Base-by-base conservation (phyloP, 2,797 vertebrate species). In the Propithecus deckenii region DNA sequence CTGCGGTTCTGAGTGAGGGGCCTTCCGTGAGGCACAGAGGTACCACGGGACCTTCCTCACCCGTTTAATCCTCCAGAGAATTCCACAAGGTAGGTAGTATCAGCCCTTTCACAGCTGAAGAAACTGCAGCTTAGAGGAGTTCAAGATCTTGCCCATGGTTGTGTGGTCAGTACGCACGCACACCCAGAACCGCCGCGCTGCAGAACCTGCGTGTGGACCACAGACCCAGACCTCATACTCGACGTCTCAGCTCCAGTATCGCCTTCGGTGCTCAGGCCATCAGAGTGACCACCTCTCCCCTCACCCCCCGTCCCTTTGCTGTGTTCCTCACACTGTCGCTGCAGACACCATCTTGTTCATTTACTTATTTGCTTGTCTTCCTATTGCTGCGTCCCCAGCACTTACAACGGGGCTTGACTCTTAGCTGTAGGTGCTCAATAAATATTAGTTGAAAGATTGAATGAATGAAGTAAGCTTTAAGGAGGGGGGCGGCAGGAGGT, bases 191-290 rank as follows among this genome's bases (percentile, higher is more conserved):
- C 28, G 46, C 35, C 41, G 57, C 48, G n/a, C 14, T 13, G 38
- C 9, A 80, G 57, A 74, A 18, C 57, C 43, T 61, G 23, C 22
- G 20, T 92, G 88, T 59, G 52, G 67, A n/a, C 10, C 41, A 17
- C 15, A 79, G 91, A 43, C 57, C 69, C 23, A 72, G 48, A 72
- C 57, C 41, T 55, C 13, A 20, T 0, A 1, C 3, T 20, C 4
- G 52, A 81, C 22, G 23, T 20, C 15, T 81, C 22, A 9, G 65
- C 20, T 88, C 78, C n/a, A 0, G 17, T 6, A 10, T 14, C 1
- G 3, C 28, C 72, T 17, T 57, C 17, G 41, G 8, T 6, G 20
- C 12, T 8, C 28, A 5, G 0, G 14, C 35, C n/a, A 0, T 30
- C 38, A 12, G 13, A 4, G 4, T 35, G 4, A 67, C 43, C 25